A percentile compares a stretch with the other conserved stretches of the same genome.
Evolutionary conservation across 2,888 invertebrate genomes (phyloP).

Genomic region (Chalcis sispes): DNA sequence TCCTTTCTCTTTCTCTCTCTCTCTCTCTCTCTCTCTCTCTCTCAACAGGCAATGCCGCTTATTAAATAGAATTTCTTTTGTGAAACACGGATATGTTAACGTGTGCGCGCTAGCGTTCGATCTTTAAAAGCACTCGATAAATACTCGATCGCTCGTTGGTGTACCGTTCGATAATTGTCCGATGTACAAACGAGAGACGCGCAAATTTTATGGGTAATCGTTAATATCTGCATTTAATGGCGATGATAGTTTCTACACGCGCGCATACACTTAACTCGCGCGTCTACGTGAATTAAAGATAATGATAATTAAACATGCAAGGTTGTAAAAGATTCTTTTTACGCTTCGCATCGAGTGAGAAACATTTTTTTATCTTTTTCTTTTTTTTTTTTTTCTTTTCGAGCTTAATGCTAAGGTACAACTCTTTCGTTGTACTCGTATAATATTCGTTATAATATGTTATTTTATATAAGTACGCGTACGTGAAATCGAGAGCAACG

Average conservation of each 20-base stretch:
- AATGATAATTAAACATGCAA: slow-evolving; percentile 44
- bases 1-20: no score
- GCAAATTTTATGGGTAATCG: slow-evolving; percentile 44
- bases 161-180: slow-evolving; percentile 1
- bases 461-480: background rate
- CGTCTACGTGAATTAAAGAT: slow-evolving; percentile 18
- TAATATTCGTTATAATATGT: no score
- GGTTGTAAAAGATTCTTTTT: no score
- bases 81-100: background rate
- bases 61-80: slow-evolving; percentile 42
- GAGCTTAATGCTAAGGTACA: background rate
- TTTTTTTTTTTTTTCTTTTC: background rate
- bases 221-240: slow-evolving; percentile 49
- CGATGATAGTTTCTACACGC: slow-evolving; percentile 27
- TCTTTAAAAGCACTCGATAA: slow-evolving; percentile 25
- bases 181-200: background rate
- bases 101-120: no score
- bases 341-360: no score
- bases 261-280: background rate
- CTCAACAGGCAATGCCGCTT: background rate
- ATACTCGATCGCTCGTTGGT: slow-evolving; percentile 37
- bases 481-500: background rate
- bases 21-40: background rate
- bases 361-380: slow-evolving; percentile 5
- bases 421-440: background rate